Conservation (phyloP, 2,797 vertebrate species). For the Sphenodon punctatus region DNA sequence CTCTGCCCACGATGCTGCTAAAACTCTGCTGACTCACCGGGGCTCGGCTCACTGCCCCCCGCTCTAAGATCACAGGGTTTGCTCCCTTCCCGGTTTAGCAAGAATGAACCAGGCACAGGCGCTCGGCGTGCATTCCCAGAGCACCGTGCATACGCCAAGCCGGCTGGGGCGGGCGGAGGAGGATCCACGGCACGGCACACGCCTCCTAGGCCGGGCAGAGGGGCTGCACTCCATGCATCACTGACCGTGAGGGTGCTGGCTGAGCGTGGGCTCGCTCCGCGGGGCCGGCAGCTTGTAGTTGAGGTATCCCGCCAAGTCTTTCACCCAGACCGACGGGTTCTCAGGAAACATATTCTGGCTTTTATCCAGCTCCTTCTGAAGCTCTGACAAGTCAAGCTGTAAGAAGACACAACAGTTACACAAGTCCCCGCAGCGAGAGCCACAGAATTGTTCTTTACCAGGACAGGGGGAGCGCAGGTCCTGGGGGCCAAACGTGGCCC, state of each 20-base stretch:
- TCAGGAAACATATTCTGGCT: conserved; percentile 89
- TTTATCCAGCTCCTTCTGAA: conserved; percentile 89
- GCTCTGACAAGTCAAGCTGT: conserved; percentile 84
- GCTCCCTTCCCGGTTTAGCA: too few species aligned
- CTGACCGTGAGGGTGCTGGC: conserved; percentile 88
- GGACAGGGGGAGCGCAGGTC: neutral
- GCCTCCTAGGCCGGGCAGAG: too few species aligned
- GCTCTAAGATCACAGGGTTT: neutral
- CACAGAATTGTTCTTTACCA: neutral
- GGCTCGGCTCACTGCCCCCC: too few species aligned
- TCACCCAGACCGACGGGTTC: conserved; percentile 94
- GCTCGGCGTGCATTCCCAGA: too few species aligned
- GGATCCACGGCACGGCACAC: too few species aligned
- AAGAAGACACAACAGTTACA: neutral
- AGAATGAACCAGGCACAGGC: neutral
- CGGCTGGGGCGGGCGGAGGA: too few species aligned
- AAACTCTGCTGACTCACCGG: too few species aligned
- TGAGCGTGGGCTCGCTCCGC: conserved; percentile 84
- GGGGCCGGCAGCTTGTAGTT: conserved; percentile 89
- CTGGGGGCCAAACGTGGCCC: too few species aligned
- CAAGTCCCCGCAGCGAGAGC: neutral
- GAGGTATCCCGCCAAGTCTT: conserved; percentile 95
- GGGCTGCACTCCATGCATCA: neutral
- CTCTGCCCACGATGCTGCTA: too few species aligned
- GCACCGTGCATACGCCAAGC: neutral